Evolutionary conservation across 2,888 invertebrate genomes (phyloP).

Genomic region (Schrankia costaestrigalis): DNA sequence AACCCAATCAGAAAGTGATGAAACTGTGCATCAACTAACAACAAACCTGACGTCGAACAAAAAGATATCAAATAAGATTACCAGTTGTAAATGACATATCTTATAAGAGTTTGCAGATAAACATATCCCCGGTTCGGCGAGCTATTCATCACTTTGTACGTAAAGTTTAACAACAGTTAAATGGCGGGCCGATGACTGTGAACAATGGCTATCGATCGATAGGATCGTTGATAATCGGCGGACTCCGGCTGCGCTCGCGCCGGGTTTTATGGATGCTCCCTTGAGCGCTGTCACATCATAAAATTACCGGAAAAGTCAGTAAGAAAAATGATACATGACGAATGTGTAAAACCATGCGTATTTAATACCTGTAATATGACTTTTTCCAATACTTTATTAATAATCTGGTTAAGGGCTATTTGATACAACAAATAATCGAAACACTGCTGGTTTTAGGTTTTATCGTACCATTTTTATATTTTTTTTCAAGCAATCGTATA

Average conservation of each 20-base stretch:
- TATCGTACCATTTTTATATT: no score
- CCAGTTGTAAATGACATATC: conserved; percentile 36
- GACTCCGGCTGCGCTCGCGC: conserved; percentile 34
- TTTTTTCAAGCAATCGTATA: no score
- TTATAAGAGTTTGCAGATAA: conserved; percentile 46
- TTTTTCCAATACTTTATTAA: no score
- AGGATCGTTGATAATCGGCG: conserved; percentile 50
- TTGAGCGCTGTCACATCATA: no score
- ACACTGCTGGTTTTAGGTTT: no score
- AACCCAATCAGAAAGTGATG: conserved; percentile 25
- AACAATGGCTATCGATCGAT: conserved; percentile 61
- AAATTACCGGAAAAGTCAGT: conserved; percentile 17
- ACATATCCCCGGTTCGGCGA: conserved; percentile 41
- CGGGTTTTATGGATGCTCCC: conserved; percentile 27
- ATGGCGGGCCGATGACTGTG: conserved; percentile 51
- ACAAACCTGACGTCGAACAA: conserved; percentile 18
- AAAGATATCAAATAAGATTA: conserved; percentile 29
- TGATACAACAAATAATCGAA: no score
- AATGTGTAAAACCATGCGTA: no score
- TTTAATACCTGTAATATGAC: no score
- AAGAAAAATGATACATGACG: no score
- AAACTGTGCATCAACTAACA: conserved; percentile 22
- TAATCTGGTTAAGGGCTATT: no score
- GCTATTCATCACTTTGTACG: conserved; percentile 50
- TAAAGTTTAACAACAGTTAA: conserved; percentile 52